Evolutionary conservation across 2,797 vertebrate genomes (phyloP).

Genomic region (Rhinichthys osculus): DNA sequence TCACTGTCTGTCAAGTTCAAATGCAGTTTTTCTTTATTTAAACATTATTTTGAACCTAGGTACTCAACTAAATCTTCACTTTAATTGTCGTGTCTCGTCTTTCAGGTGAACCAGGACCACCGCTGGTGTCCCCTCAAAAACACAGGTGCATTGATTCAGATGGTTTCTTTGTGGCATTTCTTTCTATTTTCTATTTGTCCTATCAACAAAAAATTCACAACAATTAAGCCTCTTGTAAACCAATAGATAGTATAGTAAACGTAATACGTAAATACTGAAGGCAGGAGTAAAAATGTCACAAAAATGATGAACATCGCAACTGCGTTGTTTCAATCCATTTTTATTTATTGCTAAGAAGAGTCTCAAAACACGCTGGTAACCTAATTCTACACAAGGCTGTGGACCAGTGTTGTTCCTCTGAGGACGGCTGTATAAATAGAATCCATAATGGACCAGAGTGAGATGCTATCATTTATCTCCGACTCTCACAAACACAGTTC

Average conservation of each 20-base stretch:
- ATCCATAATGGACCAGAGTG: constrained; percentile 81
- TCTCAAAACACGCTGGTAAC: constrained; percentile 81
- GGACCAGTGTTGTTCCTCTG: constrained; percentile 80
- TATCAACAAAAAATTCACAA: neutral
- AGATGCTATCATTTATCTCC: constrained; percentile 85
- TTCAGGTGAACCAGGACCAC: too few relatives aligned
- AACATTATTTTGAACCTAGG: neutral
- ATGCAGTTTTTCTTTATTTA: neutral
- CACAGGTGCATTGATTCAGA: neutral
- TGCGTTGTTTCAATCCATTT: constrained; percentile 46
- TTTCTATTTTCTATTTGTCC: neutral
- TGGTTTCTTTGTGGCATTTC: neutral
- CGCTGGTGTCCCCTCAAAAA: neutral
- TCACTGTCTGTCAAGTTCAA: neutral
- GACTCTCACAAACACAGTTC: constrained; percentile 79
- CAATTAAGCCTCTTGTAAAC: neutral
- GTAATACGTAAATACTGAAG: neutral
- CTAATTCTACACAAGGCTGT: constrained; percentile 82
- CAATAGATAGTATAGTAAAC: neutral
- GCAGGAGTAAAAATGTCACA: constrained; percentile 1
- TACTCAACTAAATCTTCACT: neutral
- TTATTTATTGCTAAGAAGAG: constrained; percentile 70
- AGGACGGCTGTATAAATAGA: constrained; percentile 85
- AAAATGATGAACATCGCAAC: constrained; percentile 33
- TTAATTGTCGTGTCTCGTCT: neutral